These are phyloP conservation scores for Intellagama lesueurii DNA, from an alignment of 2,797 vertebrate species.

Conservation along the genomic window DNA sequence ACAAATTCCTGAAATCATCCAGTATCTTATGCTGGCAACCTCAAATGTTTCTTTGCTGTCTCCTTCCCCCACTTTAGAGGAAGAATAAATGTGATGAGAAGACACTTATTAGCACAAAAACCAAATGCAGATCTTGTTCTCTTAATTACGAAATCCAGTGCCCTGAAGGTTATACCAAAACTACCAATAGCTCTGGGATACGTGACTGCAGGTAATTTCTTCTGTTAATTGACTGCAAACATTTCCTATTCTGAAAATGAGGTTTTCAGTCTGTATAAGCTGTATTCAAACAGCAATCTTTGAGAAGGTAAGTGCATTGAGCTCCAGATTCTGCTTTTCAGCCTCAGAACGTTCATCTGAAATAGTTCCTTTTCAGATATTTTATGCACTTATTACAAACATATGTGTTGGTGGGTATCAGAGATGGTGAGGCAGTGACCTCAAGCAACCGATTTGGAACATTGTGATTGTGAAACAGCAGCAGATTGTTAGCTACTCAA, in stretches of 20 bases:
- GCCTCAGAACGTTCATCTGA: not conserved
- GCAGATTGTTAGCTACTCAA: not conserved
- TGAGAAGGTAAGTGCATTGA: not conserved
- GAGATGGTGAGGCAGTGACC: not conserved
- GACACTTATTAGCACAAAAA: slow-evolving; percentile 78
- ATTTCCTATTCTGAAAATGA: not conserved
- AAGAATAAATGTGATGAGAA: slow-evolving; percentile 83
- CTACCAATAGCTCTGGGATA: slow-evolving; percentile 66
- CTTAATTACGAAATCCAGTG: slow-evolving; percentile 75
- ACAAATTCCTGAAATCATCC: not conserved
- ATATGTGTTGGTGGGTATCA: not conserved
- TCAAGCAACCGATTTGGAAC: not conserved
- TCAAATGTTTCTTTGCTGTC: not conserved
- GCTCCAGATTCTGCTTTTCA: not conserved
- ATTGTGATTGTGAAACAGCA: not conserved
- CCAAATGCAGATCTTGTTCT: slow-evolving; percentile 82
- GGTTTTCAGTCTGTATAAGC: not conserved
- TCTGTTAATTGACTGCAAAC: not conserved
- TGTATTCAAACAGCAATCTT: not conserved
- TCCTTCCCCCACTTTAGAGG: slow-evolving; percentile 50
- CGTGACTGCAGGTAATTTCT: slow-evolving; percentile 85
- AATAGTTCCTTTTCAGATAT: not conserved
- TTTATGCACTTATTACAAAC: not conserved
- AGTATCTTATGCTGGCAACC: not conserved
- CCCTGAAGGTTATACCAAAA: slow-evolving; percentile 79